Percentiles rank a stretch among this genome's conserved stretches.
phyloP scores from a whole-genome alignment of 2,113 vertebrate genomes.

The Pagrus major region DNA sequence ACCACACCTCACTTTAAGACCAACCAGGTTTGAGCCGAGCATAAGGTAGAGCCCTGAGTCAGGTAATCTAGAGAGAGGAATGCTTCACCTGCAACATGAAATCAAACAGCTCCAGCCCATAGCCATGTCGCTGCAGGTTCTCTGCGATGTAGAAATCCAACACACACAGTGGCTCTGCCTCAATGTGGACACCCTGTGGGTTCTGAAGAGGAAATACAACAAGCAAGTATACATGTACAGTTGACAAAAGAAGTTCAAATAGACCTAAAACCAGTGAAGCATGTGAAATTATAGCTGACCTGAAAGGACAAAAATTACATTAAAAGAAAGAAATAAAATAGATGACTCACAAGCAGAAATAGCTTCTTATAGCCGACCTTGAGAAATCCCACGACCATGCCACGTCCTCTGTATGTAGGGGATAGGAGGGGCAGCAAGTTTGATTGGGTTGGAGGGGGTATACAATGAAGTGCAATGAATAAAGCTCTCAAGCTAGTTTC shows the following conservation, averaged over 20 bases:
- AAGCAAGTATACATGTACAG: background rate
- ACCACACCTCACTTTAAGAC: too few species aligned
- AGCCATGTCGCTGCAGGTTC: slow-evolving; percentile 90
- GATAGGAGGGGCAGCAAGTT: background rate
- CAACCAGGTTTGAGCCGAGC: too few species aligned
- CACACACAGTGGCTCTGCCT: slow-evolving; percentile 91
- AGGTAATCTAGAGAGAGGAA: background rate
- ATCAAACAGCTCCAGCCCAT: slow-evolving; percentile 89
- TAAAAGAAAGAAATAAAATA: background rate
- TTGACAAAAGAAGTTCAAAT: background rate
- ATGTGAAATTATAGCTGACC: background rate
- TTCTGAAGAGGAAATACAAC: slow-evolving; percentile 80
- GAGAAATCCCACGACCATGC: slow-evolving; percentile 88
- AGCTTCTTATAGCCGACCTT: slow-evolving; percentile 95
- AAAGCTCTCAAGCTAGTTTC: slow-evolving; percentile 10
- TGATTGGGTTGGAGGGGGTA: background rate
- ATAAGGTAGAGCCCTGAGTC: too few species aligned
- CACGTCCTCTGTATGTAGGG: slow-evolving; percentile 81
- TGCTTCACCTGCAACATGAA: slow-evolving; percentile 89
- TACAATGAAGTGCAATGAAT: background rate
- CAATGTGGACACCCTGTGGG: slow-evolving; percentile 87
- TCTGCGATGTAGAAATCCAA: slow-evolving; percentile 92
- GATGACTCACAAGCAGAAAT: slow-evolving; percentile 90
- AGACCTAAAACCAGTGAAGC: background rate
- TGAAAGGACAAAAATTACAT: background rate